Evolutionary conservation across 2,797 vertebrate species (phyloP).

Genomic region (Calcarius lapponicus): DNA sequence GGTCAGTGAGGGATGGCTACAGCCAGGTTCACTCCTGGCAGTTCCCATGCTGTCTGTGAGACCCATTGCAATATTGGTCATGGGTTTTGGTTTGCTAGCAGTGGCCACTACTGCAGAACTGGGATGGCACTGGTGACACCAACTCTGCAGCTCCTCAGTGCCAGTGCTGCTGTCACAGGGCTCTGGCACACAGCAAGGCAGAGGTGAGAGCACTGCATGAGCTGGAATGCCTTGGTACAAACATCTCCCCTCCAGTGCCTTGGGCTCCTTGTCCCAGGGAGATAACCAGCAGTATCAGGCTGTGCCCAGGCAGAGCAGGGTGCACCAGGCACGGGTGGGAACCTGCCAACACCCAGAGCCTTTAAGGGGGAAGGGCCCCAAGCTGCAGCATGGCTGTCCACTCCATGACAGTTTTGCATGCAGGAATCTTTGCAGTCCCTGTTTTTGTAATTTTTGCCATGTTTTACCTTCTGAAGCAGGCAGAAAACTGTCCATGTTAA

Average conservation of each 20-base stretch:
- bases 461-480: not conserved
- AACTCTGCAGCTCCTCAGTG: not conserved
- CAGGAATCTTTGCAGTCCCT: not conserved
- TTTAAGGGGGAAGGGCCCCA: not conserved
- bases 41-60: not conserved
- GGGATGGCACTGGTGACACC: not conserved
- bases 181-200: not conserved
- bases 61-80: not conserved
- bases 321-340: not conserved
- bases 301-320: not conserved
- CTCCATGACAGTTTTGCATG: not conserved
- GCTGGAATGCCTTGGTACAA: not conserved
- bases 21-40: not conserved
- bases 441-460: not conserved
- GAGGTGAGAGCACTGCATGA: not conserved
- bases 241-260: not conserved
- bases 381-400: fast-evolving
- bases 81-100: not conserved
- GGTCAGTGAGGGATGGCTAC: not conserved
- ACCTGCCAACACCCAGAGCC: not conserved
- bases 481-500: not conserved
- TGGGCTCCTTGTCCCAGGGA: not conserved
- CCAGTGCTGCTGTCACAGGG: fast-evolving
- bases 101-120: fast-evolving
- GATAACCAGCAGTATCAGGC: slow-evolving; percentile 39